Evolutionary conservation across 2,888 invertebrate genomes (phyloP), one percentile per base, ranked within the genome.

Genomic region (Apocheima hispidaria): DNA sequence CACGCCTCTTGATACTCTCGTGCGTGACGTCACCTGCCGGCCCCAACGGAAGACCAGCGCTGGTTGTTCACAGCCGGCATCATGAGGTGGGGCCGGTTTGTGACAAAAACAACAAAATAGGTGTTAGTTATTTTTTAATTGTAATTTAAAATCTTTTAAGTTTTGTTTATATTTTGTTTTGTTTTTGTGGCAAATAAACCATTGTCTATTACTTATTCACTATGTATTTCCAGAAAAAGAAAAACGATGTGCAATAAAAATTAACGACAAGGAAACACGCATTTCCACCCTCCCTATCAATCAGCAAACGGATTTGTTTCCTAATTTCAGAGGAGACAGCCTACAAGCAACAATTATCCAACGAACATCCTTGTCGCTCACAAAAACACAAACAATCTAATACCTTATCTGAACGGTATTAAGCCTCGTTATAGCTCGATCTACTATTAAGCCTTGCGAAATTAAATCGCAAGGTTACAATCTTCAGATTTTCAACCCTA

Each of bases 301-400:
- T 91, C 90, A 84, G 83, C 78, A 82, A 84, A 87, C 84, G 87
- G 90, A 92, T 92, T 90, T 88, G 83, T 82, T 87, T 80, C 86
- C 81, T 92, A 91, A 92, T 91, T 90, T 84, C 81, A 78, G 77
- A 88, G 81, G 83, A 92, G 91, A 92, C 92, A 91, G 73, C 82
- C 79, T 87, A 92, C 92, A 92, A 88, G 87, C 82, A 84, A 81
- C 92, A 92, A 92, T 92, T 92, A 92, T 87, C 84, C 82, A 68
- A 75, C 82, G 86, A 84, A 88, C 87, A 86, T 77, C 75, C 52
- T 57, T 63, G 73, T 62, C 68, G 71, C 65, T 64, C 52, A 69
- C 66, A 59, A 59, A 59, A 62, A 65, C 66, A 65, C 71, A 74
- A 70, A 63, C 75, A 60, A 84, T 73, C 75, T 64, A 63, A 63